These are phyloP conservation scores for Medauroidea extradentata DNA, from an alignment of 1,140 invertebrate genomes.

Conservation along the genomic window DNA sequence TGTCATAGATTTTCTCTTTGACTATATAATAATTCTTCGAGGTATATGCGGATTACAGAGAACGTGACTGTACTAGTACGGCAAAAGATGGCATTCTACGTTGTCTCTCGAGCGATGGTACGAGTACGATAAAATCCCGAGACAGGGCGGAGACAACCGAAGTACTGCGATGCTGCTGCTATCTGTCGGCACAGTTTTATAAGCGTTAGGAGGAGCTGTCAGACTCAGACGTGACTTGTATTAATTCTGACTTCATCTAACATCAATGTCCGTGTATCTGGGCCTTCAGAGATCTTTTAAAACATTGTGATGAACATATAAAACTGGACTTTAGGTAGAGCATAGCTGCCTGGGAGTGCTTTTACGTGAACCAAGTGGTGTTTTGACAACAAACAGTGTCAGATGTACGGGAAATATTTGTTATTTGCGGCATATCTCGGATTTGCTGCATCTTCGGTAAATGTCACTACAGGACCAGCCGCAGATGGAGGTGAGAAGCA, in stretches of 20 bases:
- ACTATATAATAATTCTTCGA: constrained; percentile 1
- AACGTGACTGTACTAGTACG: background rate
- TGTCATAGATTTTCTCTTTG: constrained; percentile 19
- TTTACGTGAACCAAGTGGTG: background rate
- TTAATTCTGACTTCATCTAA: background rate
- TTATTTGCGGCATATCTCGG: constrained; percentile 24
- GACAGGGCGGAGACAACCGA: background rate
- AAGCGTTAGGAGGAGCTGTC: background rate
- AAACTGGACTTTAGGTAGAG: background rate
- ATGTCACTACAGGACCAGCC: constrained; percentile 22
- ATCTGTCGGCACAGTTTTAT: background rate
- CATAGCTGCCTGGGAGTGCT: background rate
- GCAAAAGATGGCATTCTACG: constrained; percentile 1
- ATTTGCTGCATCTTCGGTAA: constrained; percentile 22
- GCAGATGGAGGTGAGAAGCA: constrained; percentile 24
- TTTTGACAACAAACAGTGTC: background rate
- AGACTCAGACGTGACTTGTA: background rate
- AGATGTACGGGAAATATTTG: constrained; percentile 21
- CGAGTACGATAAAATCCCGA: background rate
- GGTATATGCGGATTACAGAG: background rate
- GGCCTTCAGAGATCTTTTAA: background rate
- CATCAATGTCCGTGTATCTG: constrained; percentile 1
- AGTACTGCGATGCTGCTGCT: background rate
- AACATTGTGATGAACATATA: constrained; percentile 5
- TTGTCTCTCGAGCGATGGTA: background rate